Evolutionary conservation across 2,797 vertebrate genomes (phyloP).

Genomic region (Platyrinchus mystaceus): DNA sequence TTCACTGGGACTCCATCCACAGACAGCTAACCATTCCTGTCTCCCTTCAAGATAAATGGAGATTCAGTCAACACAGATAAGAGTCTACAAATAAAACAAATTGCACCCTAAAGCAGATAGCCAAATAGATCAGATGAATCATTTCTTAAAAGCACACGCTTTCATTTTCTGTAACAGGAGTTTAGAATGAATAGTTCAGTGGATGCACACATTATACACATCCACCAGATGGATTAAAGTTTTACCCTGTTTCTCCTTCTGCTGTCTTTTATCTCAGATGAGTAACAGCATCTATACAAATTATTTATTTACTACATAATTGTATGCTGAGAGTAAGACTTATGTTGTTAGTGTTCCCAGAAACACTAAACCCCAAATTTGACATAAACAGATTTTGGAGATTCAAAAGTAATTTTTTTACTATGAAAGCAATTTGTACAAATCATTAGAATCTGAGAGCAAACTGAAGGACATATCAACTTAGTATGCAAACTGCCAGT

Average conservation of each 20-base stretch:
- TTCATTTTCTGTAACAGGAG: neutral
- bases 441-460: neutral
- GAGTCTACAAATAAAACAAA: conserved; percentile 25
- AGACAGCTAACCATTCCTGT: neutral
- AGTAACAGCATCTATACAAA: neutral
- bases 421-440: neutral
- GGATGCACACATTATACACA: neutral
- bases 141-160: neutral
- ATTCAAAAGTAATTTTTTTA: neutral
- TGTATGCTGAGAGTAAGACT: neutral
- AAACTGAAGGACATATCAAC: neutral
- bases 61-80: conserved; percentile 12
- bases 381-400: neutral
- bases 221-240: neutral
- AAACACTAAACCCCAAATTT: neutral
- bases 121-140: neutral
- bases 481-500: neutral
- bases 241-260: neutral
- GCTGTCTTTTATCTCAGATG: neutral
- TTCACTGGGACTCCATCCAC: neutral
- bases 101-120: neutral
- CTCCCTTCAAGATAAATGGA: neutral
- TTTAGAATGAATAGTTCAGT: neutral
- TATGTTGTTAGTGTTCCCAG: neutral
- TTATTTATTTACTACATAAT: neutral